Conservation (phyloP, 2,113 vertebrate genomes). For the Gymnobelideus leadbeateri region DNA sequence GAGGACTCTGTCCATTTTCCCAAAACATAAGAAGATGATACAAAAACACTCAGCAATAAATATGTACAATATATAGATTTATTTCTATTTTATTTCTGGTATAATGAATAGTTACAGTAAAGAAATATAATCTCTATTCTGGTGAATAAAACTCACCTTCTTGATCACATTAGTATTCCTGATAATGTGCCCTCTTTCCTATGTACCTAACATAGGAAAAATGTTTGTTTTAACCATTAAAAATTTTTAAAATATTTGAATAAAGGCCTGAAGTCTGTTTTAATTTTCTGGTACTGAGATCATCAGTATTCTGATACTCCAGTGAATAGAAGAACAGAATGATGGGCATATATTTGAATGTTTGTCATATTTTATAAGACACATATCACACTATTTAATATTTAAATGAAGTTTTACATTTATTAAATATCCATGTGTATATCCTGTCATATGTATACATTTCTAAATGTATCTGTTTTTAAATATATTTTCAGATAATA, state of each 20-base stretch:
- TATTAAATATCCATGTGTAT: constrained; percentile 39
- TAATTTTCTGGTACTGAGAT: background rate
- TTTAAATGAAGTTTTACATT: background rate
- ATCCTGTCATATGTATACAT: background rate
- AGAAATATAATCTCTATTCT: background rate
- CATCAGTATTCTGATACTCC: rapidly evolving
- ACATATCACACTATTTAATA: background rate
- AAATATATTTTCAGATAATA: constrained; percentile 46
- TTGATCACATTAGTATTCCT: constrained; percentile 17
- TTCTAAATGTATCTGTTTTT: constrained; percentile 35
- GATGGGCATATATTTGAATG: background rate
- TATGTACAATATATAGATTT: background rate
- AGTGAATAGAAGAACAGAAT: background rate
- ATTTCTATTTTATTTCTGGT: background rate
- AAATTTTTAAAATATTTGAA: background rate
- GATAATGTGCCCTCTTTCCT: background rate
- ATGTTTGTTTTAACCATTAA: background rate
- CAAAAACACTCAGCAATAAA: background rate
- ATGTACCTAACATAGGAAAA: background rate
- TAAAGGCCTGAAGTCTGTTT: background rate
- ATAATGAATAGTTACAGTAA: background rate
- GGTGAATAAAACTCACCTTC: background rate
- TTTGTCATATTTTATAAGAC: background rate
- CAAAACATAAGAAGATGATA: background rate
- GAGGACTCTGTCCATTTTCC: background rate